These are phyloP conservation scores for Porphyrio hochstetteri DNA, from an alignment of 2,113 vertebrate species.

Conservation along the genomic window DNA sequence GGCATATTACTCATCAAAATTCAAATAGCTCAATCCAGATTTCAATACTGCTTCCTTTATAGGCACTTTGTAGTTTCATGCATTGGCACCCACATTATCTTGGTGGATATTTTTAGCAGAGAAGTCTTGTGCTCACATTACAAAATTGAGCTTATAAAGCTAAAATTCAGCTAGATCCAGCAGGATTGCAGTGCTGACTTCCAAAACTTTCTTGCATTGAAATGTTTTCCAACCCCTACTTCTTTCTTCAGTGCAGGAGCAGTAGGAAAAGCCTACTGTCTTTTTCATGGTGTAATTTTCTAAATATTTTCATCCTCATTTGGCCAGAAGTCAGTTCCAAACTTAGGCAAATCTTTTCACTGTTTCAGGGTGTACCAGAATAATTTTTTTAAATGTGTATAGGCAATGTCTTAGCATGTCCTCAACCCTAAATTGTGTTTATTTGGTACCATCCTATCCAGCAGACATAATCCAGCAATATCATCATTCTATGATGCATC, in stretches of 20 bases:
- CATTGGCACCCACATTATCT: not conserved
- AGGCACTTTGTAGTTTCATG: not conserved
- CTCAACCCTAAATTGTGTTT: not conserved
- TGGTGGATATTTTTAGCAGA: not conserved
- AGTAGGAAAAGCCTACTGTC: not conserved
- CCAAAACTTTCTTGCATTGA: not conserved
- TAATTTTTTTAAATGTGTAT: not conserved
- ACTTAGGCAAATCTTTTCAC: not conserved
- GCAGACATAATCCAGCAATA: not conserved
- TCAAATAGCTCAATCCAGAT: not conserved
- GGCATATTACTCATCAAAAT: not conserved
- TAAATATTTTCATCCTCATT: not conserved
- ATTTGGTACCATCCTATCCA: not conserved
- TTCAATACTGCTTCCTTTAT: not conserved
- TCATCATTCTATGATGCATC: not conserved
- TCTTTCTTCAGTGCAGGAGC: not conserved
- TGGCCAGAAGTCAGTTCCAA: not conserved
- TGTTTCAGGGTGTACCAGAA: not conserved
- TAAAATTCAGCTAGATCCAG: slow-evolving; percentile 6
- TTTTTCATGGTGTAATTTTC: not conserved
- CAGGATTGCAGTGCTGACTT: not conserved
- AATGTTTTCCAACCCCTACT: not conserved
- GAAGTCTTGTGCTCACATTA: not conserved
- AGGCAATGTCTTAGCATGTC: not conserved
- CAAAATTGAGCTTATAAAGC: not conserved